Conservation (phyloP, 64 coral and sea anemone species). For the Pocillopora verrucosa region DNA sequence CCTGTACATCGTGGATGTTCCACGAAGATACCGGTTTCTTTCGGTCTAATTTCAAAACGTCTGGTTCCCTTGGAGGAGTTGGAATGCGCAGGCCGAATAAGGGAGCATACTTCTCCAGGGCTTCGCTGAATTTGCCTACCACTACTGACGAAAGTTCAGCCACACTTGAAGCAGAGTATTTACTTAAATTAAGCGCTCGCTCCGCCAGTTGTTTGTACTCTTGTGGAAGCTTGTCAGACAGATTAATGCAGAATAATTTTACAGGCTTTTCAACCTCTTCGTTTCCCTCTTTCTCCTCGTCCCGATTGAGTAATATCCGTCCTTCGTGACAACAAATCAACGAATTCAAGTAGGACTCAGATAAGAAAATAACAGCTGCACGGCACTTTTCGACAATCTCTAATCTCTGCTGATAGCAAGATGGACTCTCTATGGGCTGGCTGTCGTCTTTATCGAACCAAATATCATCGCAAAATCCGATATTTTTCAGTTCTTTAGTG, state of each 20-base stretch:
- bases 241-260: conserved; percentile 81
- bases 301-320: conserved; percentile 60
- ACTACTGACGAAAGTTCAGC: conserved; percentile 85
- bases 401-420: conserved; percentile 74
- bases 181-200: conserved; percentile 44
- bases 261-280: conserved; percentile 45
- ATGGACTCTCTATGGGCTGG: conserved; percentile 32
- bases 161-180: conserved; percentile 33
- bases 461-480: conserved; percentile 93
- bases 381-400: conserved; percentile 93
- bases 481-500: conserved; percentile 82
- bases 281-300: conserved; percentile 34
- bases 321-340: conserved; percentile 58
- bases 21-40: conserved; percentile 62
- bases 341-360: conserved; percentile 68
- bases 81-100: conserved; percentile 69
- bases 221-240: conserved; percentile 37
- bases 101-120: conserved; percentile 74
- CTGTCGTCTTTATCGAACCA: conserved; percentile 98
- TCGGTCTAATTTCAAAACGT: conserved; percentile 45
- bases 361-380: conserved; percentile 81
- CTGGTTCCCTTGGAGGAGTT: conserved; percentile 44
- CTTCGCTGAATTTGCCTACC: conserved; percentile 78
- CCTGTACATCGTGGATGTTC: conserved; percentile 81
- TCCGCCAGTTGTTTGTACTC: conserved; percentile 43